Evolutionary conservation across 2,888 invertebrate genomes (phyloP).

Genomic region (Hemistola chrysoprasaria): DNA sequence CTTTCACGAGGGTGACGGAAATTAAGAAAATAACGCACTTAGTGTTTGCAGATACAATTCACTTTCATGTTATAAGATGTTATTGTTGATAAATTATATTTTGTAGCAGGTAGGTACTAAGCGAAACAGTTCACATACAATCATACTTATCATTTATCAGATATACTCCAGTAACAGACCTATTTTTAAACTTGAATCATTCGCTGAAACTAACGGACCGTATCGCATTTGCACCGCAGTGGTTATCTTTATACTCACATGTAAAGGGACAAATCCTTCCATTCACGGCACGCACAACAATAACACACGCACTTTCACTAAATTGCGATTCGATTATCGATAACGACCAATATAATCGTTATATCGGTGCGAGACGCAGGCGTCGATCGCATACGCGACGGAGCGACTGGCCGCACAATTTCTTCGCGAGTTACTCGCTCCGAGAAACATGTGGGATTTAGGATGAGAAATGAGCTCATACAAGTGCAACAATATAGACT

Average conservation of each 20-base stretch:
- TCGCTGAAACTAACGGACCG: background rate
- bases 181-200: slow-evolving; percentile 10
- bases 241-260: slow-evolving; percentile 16
- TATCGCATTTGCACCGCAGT: slow-evolving; percentile 1
- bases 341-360: slow-evolving; percentile 22
- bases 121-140: no score
- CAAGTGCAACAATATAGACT: slow-evolving; percentile 33
- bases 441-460: slow-evolving; percentile 50
- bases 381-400: slow-evolving; percentile 60
- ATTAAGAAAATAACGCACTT: no score
- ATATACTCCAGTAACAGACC: background rate
- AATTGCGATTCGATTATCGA: slow-evolving; percentile 19
- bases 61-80: no score
- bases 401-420: slow-evolving; percentile 64
- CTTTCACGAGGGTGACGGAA: no score
- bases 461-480: slow-evolving; percentile 35
- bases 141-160: no score
- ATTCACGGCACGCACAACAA: slow-evolving; percentile 21
- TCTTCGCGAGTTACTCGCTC: slow-evolving; percentile 50
- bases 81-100: no score
- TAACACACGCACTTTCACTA: slow-evolving; percentile 29
- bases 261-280: slow-evolving; percentile 16
- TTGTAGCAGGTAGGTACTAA: no score
- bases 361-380: slow-evolving; percentile 42
- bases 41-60: no score